Base-by-base conservation (phyloP, 2,888 invertebrate species). In the Brachyptera putata region DNA sequence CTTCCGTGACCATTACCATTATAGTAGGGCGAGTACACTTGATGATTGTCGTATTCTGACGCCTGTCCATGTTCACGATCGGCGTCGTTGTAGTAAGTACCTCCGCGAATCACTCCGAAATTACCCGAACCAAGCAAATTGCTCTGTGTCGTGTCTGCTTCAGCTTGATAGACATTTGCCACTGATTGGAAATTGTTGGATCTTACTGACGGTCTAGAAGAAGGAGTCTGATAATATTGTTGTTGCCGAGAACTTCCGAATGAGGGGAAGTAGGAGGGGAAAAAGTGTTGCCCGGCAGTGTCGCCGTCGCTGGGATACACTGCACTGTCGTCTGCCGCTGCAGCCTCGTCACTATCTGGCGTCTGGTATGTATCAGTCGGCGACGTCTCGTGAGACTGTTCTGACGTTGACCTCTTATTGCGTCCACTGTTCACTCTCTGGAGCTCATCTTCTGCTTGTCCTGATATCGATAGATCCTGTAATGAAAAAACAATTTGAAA, bases 71-170 rank as follows among this genome's bases (percentile, higher is more conserved):
- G 85, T 21, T 86, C 85, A 21, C 84, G 85, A n/a, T 77, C 76
- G 48, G 77, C 79, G 2, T 77, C 76, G 18, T 67, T 66, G 67
- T 89, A 89, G 75, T 91, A 93, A 2, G 92, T 92, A 3, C 91
- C 93, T 2, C 93, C 93, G 59, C 84, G 82, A 55, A 93, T 86
- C 1, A 93, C 90, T 0, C 91, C 91, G 69, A 92, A 92, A 73
- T 91, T 91, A 1, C 91, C 91, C 1, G 91, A 91, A 4, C 92
- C 86, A 3, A 92, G 75, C 13, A 91, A 78, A 46, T 84, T 81
- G 21, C 84, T 80, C 67, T 82, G 82, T 1, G 73, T 74, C 25
- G 81, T 79, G 64, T 24, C 67, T 63, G 37, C 69, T 68, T 64
- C 77, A 56, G 74, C 71, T 25, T 75, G 77, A 61, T 46, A 30